phyloP scores from a whole-genome alignment of 2,797 vertebrate species.

The Paguma larvata region DNA sequence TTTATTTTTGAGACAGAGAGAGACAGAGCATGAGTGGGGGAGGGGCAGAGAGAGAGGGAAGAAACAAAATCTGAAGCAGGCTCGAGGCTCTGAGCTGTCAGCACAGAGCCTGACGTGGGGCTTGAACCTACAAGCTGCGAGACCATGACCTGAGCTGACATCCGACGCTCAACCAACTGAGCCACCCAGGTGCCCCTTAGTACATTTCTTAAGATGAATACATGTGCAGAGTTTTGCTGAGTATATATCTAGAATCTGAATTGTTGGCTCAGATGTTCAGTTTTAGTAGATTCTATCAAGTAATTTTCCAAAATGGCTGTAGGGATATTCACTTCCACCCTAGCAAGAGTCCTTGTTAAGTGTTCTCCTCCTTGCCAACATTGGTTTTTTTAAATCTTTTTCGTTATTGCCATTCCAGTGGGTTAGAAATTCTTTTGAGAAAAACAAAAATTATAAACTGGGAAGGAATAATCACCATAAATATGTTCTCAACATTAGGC shows the following conservation, averaged over 20 bases:
- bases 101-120: too few relatives aligned
- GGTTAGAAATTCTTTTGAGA: neutral
- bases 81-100: too few relatives aligned
- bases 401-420: neutral
- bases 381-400: neutral
- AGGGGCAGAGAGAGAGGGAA: too few relatives aligned
- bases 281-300: slow-evolving; percentile 2
- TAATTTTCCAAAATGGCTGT: neutral
- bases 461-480: neutral
- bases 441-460: neutral
- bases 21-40: too few relatives aligned
- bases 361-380: neutral
- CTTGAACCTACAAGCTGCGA: too few relatives aligned
- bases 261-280: neutral
- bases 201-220: neutral
- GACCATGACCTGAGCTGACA: too few relatives aligned
- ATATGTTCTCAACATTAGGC: neutral
- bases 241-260: neutral
- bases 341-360: neutral
- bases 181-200: neutral
- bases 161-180: too few relatives aligned
- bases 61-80: too few relatives aligned
- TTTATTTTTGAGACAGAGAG: too few relatives aligned
- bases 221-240: neutral
- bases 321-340: neutral